A percentile compares a stretch with the other conserved stretches of the same genome.
Conservation (phyloP, 1,140 invertebrate genomes). For the Trichogramma pretiosum region DNA sequence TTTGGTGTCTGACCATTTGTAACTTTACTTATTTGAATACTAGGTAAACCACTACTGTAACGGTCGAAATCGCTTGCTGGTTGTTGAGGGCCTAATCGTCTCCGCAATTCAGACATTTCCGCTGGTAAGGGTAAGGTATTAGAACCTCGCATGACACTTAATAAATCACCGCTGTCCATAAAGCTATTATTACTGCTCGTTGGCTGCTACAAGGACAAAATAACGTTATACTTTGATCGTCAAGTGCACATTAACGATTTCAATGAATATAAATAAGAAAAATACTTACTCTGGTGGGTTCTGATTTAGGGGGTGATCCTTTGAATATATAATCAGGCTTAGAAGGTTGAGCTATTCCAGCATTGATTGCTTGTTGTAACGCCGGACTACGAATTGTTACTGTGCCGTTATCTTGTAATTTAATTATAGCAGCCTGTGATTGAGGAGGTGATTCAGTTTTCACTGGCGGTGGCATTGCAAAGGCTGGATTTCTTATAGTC, state of each 20-base stretch:
- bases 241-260: not conserved
- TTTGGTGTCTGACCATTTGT: conserved; percentile 35
- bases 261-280: not conserved
- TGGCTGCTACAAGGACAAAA: not conserved
- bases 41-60: conserved; percentile 34
- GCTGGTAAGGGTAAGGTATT: conserved; percentile 31
- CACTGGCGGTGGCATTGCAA: conserved; percentile 48
- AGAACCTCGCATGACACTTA: conserved; percentile 17
- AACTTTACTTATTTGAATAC: conserved; percentile 43
- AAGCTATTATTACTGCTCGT: conserved; percentile 19
- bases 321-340: conserved; percentile 42
- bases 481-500: conserved; percentile 60
- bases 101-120: conserved; percentile 33
- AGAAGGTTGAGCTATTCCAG: conserved; percentile 35
- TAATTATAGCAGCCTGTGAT: conserved; percentile 59
- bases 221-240: not conserved
- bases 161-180: conserved; percentile 14
- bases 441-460: conserved; percentile 32
- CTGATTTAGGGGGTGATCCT: conserved; percentile 19
- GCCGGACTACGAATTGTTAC: conserved; percentile 70
- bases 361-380: conserved; percentile 44
- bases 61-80: conserved; percentile 16
- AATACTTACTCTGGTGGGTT: conserved; percentile 5
- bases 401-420: conserved; percentile 62
- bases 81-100: conserved; percentile 23